Evolutionary conservation across 2,113 vertebrate genomes (phyloP).

Genomic region (Syngnathus floridae): DNA sequence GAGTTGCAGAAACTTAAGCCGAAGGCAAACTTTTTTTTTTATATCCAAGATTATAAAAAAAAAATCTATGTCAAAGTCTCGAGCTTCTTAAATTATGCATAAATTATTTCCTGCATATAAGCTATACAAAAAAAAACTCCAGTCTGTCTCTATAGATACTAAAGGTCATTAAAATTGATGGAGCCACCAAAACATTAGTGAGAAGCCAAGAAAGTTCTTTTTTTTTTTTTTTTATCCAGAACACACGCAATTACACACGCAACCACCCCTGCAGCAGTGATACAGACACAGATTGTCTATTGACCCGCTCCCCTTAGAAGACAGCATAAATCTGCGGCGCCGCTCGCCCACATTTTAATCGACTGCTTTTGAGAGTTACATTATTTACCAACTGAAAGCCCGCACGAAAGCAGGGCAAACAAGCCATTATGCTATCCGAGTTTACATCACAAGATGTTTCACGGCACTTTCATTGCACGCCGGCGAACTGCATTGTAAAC

Average conservation of each 20-base stretch:
- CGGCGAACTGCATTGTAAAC: conserved; percentile 30
- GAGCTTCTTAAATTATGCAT: background rate
- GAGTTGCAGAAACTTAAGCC: conserved; percentile 7
- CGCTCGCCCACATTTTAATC: conserved; percentile 49
- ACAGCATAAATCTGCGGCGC: conserved; percentile 39
- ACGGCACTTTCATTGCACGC: conserved; percentile 29
- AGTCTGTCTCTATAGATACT: background rate
- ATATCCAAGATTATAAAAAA: too few relatives aligned
- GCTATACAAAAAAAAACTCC: background rate
- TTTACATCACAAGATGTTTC: conserved; percentile 53
- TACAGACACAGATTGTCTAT: conserved; percentile 26
- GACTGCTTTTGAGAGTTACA: conserved; percentile 43
- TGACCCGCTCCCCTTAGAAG: conserved; percentile 32
- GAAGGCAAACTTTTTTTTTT: background rate
- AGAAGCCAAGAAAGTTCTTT: conserved; percentile 7
- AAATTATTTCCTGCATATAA: background rate
- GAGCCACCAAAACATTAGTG: background rate
- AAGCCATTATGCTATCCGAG: conserved; percentile 56
- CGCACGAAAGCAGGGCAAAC: conserved; percentile 49
- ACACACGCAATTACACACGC: conserved; percentile 5
- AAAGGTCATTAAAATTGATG: background rate
- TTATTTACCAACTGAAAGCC: conserved; percentile 52
- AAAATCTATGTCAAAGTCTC: background rate
- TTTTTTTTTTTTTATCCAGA: background rate
- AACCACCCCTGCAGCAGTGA: background rate